Conservation (phyloP, 2,797 vertebrate species). For the Coregonus suidteri region DNA sequence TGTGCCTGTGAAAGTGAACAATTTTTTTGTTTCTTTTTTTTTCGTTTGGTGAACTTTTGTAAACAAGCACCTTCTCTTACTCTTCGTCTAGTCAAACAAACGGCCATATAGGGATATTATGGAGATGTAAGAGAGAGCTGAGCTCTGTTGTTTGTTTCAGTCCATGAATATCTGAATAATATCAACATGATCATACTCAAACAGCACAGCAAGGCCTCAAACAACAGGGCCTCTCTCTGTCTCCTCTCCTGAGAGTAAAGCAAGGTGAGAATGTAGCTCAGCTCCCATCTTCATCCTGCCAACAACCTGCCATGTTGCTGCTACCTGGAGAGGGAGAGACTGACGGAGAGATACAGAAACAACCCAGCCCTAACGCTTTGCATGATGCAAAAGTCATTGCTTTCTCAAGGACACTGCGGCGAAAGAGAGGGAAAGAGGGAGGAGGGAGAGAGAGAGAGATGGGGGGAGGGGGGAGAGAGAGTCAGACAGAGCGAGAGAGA, state of each 20-base stretch:
- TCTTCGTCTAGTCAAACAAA: no score
- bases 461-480: slow-evolving; percentile 14
- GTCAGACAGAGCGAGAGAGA: slow-evolving; percentile 43
- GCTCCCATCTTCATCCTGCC: slow-evolving; percentile 11
- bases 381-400: slow-evolving; percentile 72
- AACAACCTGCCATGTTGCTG: slow-evolving; percentile 18
- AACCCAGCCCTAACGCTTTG: slow-evolving; percentile 39
- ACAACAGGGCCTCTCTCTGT: slow-evolving; percentile 67
- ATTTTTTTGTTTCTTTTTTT: no score
- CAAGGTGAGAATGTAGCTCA: no score
- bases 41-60: no score
- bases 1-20: no score
- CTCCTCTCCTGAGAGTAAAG: no score
- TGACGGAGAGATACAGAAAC: slow-evolving; percentile 43
- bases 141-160: not conserved
- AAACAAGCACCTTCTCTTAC: no score
- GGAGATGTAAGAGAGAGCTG: no score
- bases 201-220: slow-evolving; percentile 38
- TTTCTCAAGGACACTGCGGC: slow-evolving; percentile 84
- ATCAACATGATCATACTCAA: no score
- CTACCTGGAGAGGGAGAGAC: slow-evolving; percentile 8
- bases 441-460: slow-evolving; percentile 41
- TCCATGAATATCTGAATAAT: not conserved
- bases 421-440: slow-evolving; percentile 57
- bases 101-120: no score